Evolutionary conservation across 2,888 invertebrate species (phyloP).

Genomic region (Anodontia alba): DNA sequence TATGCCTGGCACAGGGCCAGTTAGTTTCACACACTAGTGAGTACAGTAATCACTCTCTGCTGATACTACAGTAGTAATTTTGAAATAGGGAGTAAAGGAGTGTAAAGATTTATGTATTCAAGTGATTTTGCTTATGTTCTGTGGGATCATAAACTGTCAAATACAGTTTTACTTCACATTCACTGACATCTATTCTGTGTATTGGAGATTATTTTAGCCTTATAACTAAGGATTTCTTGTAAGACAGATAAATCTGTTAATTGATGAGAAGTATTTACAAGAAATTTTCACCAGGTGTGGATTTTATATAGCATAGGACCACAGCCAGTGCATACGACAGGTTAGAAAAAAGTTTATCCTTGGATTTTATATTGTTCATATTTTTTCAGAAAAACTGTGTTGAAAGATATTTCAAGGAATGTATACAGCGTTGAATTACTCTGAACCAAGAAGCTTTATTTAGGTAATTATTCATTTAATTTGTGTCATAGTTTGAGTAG

Average conservation of each 20-base stretch:
- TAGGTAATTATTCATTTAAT: too few species aligned
- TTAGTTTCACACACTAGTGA: neutral
- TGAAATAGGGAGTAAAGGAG: neutral
- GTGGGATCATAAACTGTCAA: neutral
- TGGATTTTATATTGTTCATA: neutral
- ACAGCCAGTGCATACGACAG: too few species aligned
- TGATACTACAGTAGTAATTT: constrained; percentile 17
- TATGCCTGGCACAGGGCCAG: constrained; percentile 12
- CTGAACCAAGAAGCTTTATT: neutral
- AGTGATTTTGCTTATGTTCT: neutral
- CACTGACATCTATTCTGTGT: neutral
- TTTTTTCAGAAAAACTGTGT: neutral
- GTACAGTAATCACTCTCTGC: neutral
- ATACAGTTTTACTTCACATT: neutral
- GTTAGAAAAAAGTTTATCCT: too few species aligned
- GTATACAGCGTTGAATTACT: neutral
- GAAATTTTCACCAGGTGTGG: too few species aligned
- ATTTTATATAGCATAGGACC: too few species aligned
- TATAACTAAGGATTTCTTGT: too few species aligned
- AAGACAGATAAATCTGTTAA: too few species aligned
- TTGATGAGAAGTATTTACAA: too few species aligned
- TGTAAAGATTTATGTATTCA: neutral
- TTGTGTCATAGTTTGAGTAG: too few species aligned
- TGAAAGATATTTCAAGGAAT: neutral
- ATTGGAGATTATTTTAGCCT: neutral